Base-by-base conservation (phyloP, 2,888 invertebrate species). In the Trisateles emortualis region DNA sequence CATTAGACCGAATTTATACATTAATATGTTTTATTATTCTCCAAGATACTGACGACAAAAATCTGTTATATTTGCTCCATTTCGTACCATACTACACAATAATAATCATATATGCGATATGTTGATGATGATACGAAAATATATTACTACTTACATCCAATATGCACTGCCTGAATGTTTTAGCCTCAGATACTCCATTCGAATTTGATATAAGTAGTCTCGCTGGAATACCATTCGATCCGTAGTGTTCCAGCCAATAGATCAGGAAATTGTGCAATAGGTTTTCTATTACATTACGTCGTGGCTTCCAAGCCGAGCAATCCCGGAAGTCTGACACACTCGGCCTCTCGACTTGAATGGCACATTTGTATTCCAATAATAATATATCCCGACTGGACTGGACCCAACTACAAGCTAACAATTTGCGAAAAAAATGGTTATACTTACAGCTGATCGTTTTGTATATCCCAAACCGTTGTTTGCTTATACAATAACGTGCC, bases 211-310 rank as follows among this genome's bases (percentile, higher is more conserved):
- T 38, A 29, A 16, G 26, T 36, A 52, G 22, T 22, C 16, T 29
- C 30, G 36, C 13, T 47, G 51, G 35, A 52, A 53, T 64, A 43
- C 41, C 47, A 53, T 56, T 32, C 36, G 48, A 29, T 52, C 52
- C n/a, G 47, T 55, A 43, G 50, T 44, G 49, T 54, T 57, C 59
- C 57, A 61, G 59, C 36, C 51, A 52, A 53, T 53, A 63, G 72
- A 72, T 68, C 79, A 79, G 84, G 84, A 86, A 82, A 82, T 87
- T 86, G 81, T 83, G 83, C 75, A 87, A 87, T 83, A 79, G 67
- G 76, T 76, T 79, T 82, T 81, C 79, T 76, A 81, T 83, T 81
- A 77, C 76, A 80, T 79, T 76, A 75, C 68, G 61, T 65, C 73
- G 75, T 78, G 73, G 75, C 78, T 84, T 83, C 81, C 81, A 78